phyloP scores from a whole-genome alignment of 1,140 invertebrate species.

The Platyscapa corneri region DNA sequence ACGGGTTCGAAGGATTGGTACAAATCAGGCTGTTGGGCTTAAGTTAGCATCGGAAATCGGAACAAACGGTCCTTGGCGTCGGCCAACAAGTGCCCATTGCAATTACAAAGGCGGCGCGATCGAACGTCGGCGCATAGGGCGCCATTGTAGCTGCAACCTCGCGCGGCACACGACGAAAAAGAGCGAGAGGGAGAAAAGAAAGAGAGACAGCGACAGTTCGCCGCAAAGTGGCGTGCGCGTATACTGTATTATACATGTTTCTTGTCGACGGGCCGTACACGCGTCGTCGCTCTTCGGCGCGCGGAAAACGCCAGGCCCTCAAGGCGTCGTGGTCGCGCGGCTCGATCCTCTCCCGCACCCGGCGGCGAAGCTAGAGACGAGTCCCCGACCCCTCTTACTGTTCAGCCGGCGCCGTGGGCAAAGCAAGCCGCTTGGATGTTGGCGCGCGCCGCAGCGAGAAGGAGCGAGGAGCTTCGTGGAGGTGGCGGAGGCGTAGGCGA shows the following conservation, averaged over 20 bases:
- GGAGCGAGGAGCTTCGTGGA: slow-evolving; percentile 36
- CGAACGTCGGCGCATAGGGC: neutral
- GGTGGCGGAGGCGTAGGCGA: slow-evolving; percentile 23
- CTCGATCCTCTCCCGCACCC: neutral
- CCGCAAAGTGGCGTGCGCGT: slow-evolving; percentile 37
- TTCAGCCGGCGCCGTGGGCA: slow-evolving; percentile 42
- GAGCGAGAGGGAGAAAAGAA: neutral
- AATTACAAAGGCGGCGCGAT: neutral
- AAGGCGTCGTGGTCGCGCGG: neutral
- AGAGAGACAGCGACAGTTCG: neutral
- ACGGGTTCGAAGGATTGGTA: too few relatives aligned
- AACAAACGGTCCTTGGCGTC: neutral
- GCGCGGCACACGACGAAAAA: neutral
- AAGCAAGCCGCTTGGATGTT: slow-evolving; percentile 51
- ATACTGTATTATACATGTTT: neutral
- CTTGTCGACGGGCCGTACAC: neutral
- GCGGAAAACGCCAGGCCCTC: neutral
- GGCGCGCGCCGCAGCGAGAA: slow-evolving; percentile 35
- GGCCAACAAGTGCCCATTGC: neutral
- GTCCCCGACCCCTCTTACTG: neutral
- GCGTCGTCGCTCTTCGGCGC: slow-evolving; percentile 13
- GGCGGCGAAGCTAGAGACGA: neutral
- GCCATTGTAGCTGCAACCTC: neutral
- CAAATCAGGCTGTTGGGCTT: too few relatives aligned
- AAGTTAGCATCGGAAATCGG: neutral